Percentiles rank a stretch among this genome's conserved stretches.
These are phyloP conservation scores for Pharmacophagus antenor DNA, from an alignment of 2,888 invertebrate species.

Conservation along the genomic window DNA sequence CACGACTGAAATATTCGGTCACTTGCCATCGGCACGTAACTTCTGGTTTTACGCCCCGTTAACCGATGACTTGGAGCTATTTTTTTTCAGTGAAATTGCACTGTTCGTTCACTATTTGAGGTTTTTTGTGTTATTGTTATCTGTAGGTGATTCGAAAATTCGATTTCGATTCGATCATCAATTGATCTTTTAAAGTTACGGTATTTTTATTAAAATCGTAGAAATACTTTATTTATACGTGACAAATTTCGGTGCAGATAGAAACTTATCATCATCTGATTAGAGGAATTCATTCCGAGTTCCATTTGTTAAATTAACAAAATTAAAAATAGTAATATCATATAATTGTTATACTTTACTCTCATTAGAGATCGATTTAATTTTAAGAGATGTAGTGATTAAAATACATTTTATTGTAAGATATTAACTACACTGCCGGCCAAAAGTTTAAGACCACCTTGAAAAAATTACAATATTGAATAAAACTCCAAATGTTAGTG, in stretches of 20 bases:
- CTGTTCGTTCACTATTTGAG: slow-evolving; percentile 41
- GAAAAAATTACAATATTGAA: too few species aligned
- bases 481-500: too few species aligned
- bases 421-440: too few species aligned
- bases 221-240: background rate
- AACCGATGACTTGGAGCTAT: slow-evolving; percentile 40
- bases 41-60: slow-evolving; percentile 74
- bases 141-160: slow-evolving; percentile 36
- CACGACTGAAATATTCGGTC: slow-evolving; percentile 57
- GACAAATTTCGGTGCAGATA: background rate
- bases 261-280: too few species aligned
- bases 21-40: slow-evolving; percentile 56
- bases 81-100: slow-evolving; percentile 43
- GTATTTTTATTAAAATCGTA: background rate
- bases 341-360: too few species aligned
- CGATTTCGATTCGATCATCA: slow-evolving; percentile 32
- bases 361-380: too few species aligned
- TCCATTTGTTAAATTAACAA: too few species aligned
- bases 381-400: too few species aligned
- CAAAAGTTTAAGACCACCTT: too few species aligned
- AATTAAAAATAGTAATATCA: too few species aligned
- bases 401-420: too few species aligned
- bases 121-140: slow-evolving; percentile 34
- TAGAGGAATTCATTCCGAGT: too few species aligned
- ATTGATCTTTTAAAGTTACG: slow-evolving; percentile 1